These are phyloP conservation scores for Oxyteleia sp. DNA, from an alignment of 2,888 invertebrate genomes.

Conservation along the genomic window DNA sequence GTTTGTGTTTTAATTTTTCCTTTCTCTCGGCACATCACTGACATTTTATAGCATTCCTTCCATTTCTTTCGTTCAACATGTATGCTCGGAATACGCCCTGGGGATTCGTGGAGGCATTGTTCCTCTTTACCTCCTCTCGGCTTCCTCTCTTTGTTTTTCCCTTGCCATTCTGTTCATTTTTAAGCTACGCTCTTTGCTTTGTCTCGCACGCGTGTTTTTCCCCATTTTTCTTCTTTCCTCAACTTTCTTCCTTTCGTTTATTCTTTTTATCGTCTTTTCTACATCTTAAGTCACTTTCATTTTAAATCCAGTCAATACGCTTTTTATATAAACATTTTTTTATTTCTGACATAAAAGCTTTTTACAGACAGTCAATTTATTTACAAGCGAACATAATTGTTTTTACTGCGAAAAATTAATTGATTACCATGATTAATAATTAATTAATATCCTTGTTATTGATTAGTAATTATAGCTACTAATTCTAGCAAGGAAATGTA, in stretches of 20 bases:
- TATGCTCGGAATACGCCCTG: slow-evolving; percentile 74
- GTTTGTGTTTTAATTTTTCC: slow-evolving; percentile 54
- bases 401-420: too few relatives aligned
- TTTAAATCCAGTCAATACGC: slow-evolving; percentile 42
- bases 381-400: too few relatives aligned
- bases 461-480: too few relatives aligned
- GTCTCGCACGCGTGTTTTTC: slow-evolving; percentile 38
- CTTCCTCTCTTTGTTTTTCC: slow-evolving; percentile 47
- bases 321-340: too few relatives aligned
- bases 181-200: slow-evolving; percentile 40
- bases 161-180: slow-evolving; percentile 39
- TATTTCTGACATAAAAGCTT: too few relatives aligned
- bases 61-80: slow-evolving; percentile 67
- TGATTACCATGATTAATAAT: too few relatives aligned
- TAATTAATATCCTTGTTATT: too few relatives aligned
- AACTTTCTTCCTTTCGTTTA: slow-evolving; percentile 26
- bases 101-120: slow-evolving; percentile 75
- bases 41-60: slow-evolving; percentile 68
- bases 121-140: slow-evolving; percentile 51
- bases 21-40: slow-evolving; percentile 42
- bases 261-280: slow-evolving; percentile 40
- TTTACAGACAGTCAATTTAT: too few relatives aligned
- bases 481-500: too few relatives aligned
- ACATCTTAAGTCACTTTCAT: slow-evolving; percentile 46
- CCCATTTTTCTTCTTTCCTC: slow-evolving; percentile 30